Evolutionary conservation across 2,888 invertebrate genomes (phyloP).

Genomic region (Tricholauxania praeusta): DNA sequence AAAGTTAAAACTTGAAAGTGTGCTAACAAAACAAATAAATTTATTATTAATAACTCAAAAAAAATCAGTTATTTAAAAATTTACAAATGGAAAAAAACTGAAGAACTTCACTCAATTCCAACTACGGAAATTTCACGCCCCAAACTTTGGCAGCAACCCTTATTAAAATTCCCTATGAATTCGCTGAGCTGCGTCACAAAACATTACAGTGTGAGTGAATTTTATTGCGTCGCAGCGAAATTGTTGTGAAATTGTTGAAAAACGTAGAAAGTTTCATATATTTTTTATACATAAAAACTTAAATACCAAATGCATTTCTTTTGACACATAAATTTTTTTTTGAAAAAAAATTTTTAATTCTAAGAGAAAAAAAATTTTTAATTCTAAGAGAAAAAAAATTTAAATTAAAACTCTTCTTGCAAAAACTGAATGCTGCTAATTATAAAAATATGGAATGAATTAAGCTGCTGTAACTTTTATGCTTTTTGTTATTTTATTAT

Average conservation of each 20-base stretch:
- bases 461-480: background rate
- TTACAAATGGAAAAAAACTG: conserved; percentile 44
- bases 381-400: background rate
- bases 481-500: background rate
- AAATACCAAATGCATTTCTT: background rate
- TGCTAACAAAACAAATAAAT: conserved; percentile 21
- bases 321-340: background rate
- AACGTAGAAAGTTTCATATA: background rate
- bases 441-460: background rate
- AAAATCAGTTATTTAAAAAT: conserved; percentile 39
- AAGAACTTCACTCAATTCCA: conserved; percentile 32
- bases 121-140: conserved; percentile 29
- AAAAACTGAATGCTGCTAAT: no score
- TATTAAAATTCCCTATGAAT: conserved; percentile 5
- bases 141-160: conserved; percentile 26
- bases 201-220: conserved; percentile 54
- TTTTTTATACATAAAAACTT: no score
- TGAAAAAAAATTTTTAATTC: conserved; percentile 16
- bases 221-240: conserved; percentile 61
- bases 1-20: conserved; percentile 10
- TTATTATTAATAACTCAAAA: conserved; percentile 43
- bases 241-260: conserved; percentile 37
- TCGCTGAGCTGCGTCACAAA: conserved; percentile 16
- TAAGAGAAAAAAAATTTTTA: no score
- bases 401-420: no score